Conservation (phyloP, 1,140 invertebrate species). For the Caenorhabditis tropicalis region DNA sequence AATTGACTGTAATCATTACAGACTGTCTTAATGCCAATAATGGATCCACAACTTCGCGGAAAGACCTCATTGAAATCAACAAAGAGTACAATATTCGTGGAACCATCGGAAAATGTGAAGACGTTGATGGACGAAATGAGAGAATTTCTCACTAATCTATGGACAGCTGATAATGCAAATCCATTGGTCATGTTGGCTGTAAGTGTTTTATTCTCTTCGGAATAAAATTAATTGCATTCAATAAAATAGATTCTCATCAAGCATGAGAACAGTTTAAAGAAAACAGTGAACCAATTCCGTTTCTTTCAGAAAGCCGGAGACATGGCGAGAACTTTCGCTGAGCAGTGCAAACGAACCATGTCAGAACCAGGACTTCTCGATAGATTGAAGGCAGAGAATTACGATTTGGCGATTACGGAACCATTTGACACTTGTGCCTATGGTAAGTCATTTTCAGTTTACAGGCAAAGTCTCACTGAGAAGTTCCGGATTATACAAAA, state of each 20-base stretch:
- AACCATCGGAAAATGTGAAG: neutral
- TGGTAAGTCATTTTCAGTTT: neutral
- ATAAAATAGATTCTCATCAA: too few species aligned
- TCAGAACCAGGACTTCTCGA: conserved; percentile 2
- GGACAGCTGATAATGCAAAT: neutral
- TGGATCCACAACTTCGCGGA: neutral
- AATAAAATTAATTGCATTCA: too few species aligned
- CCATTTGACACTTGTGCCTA: conserved; percentile 28
- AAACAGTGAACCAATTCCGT: too few species aligned
- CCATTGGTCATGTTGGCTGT: neutral
- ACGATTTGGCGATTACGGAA: conserved; percentile 43
- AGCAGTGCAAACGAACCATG: neutral
- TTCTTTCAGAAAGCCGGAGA: neutral
- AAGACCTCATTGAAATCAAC: neutral
- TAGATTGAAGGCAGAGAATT: conserved; percentile 31
- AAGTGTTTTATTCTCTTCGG: too few species aligned
- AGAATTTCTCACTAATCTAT: neutral
- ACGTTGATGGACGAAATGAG: neutral
- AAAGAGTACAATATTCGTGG: neutral
- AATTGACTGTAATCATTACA: neutral
- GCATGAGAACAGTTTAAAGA: too few species aligned
- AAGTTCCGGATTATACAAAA: too few species aligned
- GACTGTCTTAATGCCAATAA: conserved; percentile 2
- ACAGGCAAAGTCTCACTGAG: neutral
- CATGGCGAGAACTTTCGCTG: neutral